Conservation (phyloP, 2,797 vertebrate species). For the Pachyuromys duprasi region DNA sequence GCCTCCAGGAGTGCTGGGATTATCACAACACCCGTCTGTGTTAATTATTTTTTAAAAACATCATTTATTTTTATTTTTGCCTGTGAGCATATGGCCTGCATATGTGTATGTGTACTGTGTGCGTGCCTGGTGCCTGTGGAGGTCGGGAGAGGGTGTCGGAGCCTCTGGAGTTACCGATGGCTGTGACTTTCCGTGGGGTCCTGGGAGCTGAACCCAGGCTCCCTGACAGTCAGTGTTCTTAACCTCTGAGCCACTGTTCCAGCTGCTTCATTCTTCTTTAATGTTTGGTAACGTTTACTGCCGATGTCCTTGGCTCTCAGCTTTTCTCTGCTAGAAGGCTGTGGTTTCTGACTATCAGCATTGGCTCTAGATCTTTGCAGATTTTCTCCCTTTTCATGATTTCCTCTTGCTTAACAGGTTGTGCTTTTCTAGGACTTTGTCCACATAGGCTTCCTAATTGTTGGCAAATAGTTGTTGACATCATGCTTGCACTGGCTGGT, state of each 20-base stretch:
- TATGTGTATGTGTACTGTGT: background rate
- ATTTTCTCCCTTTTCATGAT: background rate
- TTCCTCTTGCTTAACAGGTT: background rate
- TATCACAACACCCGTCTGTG: background rate
- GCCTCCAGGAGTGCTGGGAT: no score
- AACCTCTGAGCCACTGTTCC: background rate
- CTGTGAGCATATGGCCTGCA: background rate
- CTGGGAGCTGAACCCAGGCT: background rate
- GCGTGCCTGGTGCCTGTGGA: background rate
- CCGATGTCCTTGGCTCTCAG: background rate
- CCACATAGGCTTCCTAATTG: background rate
- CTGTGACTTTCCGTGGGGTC: background rate
- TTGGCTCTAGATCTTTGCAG: background rate
- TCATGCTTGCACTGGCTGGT: background rate
- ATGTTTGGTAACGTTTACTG: background rate
- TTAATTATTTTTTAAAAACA: background rate
- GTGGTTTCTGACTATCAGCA: background rate
- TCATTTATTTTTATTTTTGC: background rate
- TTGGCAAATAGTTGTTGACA: background rate
- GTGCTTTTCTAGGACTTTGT: background rate
- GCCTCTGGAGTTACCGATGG: background rate
- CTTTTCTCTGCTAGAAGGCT: background rate
- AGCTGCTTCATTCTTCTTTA: background rate
- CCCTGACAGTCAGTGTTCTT: background rate
- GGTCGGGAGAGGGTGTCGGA: background rate